These are phyloP conservation scores for Esox lucius DNA, from an alignment of 2,797 vertebrate species.

Conservation along the genomic window DNA sequence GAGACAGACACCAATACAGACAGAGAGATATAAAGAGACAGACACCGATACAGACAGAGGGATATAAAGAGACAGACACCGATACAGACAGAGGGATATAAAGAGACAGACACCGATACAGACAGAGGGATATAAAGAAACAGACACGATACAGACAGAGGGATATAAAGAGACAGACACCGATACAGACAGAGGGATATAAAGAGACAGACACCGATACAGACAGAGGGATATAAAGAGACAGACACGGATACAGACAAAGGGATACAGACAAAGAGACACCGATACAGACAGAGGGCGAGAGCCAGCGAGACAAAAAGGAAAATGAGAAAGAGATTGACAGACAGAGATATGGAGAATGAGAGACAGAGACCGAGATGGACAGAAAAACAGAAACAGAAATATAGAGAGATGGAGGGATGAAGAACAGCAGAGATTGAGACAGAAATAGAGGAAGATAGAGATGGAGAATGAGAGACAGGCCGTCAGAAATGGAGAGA, in stretches of 20 bases:
- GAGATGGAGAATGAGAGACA: too few relatives aligned
- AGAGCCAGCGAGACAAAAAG: slow-evolving; percentile 13
- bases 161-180: slow-evolving; percentile 32
- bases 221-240: slow-evolving; percentile 23
- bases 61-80: neutral
- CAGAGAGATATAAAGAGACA: slow-evolving; percentile 27
- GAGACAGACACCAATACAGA: slow-evolving; percentile 27
- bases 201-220: slow-evolving; percentile 20
- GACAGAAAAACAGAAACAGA: neutral
- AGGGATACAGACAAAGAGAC: slow-evolving; percentile 19
- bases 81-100: slow-evolving; percentile 33
- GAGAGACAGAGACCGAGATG: neutral
- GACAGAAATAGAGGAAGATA: too few relatives aligned
- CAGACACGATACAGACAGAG: too few relatives aligned
- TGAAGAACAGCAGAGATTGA: too few relatives aligned
- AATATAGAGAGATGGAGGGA: neutral
- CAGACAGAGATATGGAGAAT: neutral
- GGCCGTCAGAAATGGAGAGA: too few relatives aligned
- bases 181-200: neutral
- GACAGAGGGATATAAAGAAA: slow-evolving; percentile 33
- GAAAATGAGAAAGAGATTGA: slow-evolving; percentile 14
- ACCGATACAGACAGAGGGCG: slow-evolving; percentile 30
- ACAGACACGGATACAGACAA: neutral
- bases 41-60: slow-evolving; percentile 31
- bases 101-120: slow-evolving; percentile 18